These are phyloP conservation scores for Carcharodon carcharias DNA, from an alignment of 2,797 vertebrate species.

Conservation along the genomic window DNA sequence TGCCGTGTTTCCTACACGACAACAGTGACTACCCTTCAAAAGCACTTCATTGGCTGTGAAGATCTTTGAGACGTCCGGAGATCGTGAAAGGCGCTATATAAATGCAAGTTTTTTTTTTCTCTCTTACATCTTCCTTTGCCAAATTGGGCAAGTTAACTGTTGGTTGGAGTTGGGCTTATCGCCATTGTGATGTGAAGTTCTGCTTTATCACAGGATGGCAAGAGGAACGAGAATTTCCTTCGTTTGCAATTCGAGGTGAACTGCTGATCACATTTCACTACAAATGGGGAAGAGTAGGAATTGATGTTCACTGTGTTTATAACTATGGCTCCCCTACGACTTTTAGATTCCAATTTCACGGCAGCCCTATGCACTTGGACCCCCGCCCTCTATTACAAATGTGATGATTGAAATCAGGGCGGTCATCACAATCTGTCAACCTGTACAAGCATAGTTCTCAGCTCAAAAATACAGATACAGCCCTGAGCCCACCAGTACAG, in stretches of 20 bases:
- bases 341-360: background rate
- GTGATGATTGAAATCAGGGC: background rate
- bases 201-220: background rate
- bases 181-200: background rate
- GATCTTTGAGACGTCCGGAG: too few species aligned
- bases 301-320: background rate
- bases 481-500: background rate
- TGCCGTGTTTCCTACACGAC: too few species aligned
- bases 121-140: too few species aligned
- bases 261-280: background rate
- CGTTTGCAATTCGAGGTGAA: background rate
- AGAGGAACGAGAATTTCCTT: background rate
- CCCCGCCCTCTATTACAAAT: too few species aligned
- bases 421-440: background rate
- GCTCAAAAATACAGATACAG: background rate
- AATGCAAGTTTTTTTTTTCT: too few species aligned
- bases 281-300: background rate
- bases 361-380: background rate
- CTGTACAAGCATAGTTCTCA: too few species aligned
- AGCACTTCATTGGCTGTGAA: too few species aligned
- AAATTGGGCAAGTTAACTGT: background rate
- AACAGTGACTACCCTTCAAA: too few species aligned
- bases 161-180: background rate
- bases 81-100: too few species aligned
- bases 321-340: background rate